Conservation (phyloP, 2,797 vertebrate genomes). For the Natrix natrix region DNA sequence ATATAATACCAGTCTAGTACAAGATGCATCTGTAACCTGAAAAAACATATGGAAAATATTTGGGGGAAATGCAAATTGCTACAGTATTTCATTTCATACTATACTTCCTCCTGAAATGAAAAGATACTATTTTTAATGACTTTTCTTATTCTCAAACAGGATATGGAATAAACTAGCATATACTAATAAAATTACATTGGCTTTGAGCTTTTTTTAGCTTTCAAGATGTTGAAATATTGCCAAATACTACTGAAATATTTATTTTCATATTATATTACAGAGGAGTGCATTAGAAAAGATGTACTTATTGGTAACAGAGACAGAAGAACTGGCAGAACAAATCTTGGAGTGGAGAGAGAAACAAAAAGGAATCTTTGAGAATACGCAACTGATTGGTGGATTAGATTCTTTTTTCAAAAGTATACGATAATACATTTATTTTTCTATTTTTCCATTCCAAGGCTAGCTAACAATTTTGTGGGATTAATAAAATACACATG, state of each 20-base stretch:
- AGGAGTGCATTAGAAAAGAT: slow-evolving; percentile 65
- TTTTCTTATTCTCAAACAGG: background rate
- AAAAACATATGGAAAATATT: background rate
- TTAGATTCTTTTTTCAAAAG: slow-evolving; percentile 57
- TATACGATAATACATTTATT: slow-evolving; percentile 15
- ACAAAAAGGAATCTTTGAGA: slow-evolving; percentile 59
- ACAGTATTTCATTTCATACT: background rate
- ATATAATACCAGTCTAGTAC: background rate
- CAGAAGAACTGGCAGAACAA: slow-evolving; percentile 69
- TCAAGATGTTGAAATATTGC: background rate
- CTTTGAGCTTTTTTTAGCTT: background rate
- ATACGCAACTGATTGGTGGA: slow-evolving; percentile 43
- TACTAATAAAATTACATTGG: background rate
- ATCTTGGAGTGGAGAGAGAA: slow-evolving; percentile 72
- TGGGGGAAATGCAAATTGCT: background rate
- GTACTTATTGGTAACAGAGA: slow-evolving; percentile 62
- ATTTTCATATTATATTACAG: slow-evolving; percentile 59
- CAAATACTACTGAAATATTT: slow-evolving; percentile 3
- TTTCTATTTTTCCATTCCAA: background rate
- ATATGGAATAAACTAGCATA: background rate
- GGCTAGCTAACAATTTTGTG: background rate
- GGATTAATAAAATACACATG: background rate
- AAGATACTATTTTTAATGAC: background rate
- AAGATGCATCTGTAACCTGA: background rate
- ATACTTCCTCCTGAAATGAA: background rate